Evolutionary conservation across 2,888 invertebrate species (phyloP), one percentile per base, ranked within the genome.

Genomic region (Chrysolina haemoptera): DNA sequence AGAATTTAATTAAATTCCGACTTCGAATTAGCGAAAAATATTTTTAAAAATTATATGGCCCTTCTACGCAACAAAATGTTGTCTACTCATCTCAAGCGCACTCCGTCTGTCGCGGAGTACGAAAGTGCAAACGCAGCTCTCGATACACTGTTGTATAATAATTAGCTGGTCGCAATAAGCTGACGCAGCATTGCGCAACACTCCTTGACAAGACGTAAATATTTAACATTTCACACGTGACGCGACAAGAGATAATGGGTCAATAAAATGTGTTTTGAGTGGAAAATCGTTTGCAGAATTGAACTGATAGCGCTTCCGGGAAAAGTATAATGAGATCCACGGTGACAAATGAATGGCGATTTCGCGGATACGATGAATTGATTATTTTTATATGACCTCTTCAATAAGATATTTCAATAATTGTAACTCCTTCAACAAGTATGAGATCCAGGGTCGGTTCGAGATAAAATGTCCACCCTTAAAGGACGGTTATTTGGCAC

Each of bases 121-220:
- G 59, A 35, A 59, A 27, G 35, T 59, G 59, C 59, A 22, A 59
- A 59, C 59, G 16, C 16, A 59, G 35, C 27, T 59, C n/a, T 59
- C 59, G 9, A 59, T 59, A 59, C 59, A 10, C 1, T 16, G 50
- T 50, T 59, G 35, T 35, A 14, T 27, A 27, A 59, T 59, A 59
- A 27, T 59, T n/a, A 59, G 59, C 9, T n/a, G 27, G 27, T n/a
- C 27, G 59, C 27, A 59, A 59, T 27, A 59, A 0, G 59, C 59
- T 59, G 59, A 59, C 59, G 6, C 35, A 59, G 0, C 35, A 35
- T 59, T 59, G 59, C 59, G 16, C 27, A 59, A 59, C 27, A 35
- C 59, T n/a, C n/a, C 59, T 59, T 59, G 59, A 59, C 59, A 59
- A 59, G 59, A 59, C 59, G 59, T 59, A 59, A 59, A 59, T 59